These are phyloP conservation scores for Gryllus bimaculatus DNA, from an alignment of 1,140 invertebrate genomes.

Conservation along the genomic window DNA sequence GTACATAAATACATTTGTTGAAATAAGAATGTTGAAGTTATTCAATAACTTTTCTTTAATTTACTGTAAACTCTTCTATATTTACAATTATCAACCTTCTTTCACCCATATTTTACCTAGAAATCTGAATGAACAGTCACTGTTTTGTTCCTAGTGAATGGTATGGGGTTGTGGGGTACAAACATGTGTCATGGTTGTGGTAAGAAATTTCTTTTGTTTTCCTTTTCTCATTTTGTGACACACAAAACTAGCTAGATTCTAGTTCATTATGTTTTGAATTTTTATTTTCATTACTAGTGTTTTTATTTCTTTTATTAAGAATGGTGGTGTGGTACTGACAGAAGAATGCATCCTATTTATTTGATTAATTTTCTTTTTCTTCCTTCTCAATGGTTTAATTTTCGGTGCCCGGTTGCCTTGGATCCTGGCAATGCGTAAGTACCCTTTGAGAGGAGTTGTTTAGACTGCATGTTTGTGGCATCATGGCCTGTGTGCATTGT, in stretches of 20 bases:
- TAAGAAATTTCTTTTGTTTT: conserved; percentile 8
- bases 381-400: conserved; percentile 36
- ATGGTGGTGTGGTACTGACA: background rate
- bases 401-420: conserved; percentile 37
- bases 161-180: too few species aligned
- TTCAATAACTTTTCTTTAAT: too few species aligned
- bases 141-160: too few species aligned
- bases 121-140: too few species aligned
- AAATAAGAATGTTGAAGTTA: too few species aligned
- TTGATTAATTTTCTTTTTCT: conserved; percentile 27
- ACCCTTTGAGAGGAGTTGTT: conserved; percentile 11
- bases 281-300: conserved; percentile 26
- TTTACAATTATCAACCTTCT: too few species aligned
- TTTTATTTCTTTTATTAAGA: conserved; percentile 10
- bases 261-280: background rate
- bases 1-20: too few species aligned
- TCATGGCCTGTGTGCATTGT: background rate
- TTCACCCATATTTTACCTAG: too few species aligned
- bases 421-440: conserved; percentile 21
- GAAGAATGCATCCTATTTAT: conserved; percentile 10
- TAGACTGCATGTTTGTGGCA: conserved; percentile 14
- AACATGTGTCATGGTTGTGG: background rate
- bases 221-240: conserved; percentile 14
- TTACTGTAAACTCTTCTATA: too few species aligned
- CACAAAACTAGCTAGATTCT: too few species aligned